A percentile compares a stretch with the other conserved stretches of the same genome.
These are phyloP conservation scores for Bombyx huttoni DNA, from an alignment of 2,888 invertebrate genomes.

Conservation along the genomic window DNA sequence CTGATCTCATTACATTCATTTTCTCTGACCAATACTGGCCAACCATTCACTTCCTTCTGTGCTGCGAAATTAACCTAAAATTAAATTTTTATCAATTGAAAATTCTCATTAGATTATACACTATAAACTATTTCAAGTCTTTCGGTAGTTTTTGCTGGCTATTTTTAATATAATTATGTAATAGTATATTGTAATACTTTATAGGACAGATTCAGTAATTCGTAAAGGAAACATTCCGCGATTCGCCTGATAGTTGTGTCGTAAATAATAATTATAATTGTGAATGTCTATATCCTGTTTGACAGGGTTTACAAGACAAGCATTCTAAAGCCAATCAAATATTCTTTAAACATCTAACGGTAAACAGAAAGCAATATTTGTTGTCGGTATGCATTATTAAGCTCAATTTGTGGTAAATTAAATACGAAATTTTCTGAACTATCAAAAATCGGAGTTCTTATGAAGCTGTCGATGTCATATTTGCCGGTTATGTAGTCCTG, in stretches of 20 bases:
- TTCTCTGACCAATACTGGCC: conserved; percentile 9
- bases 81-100: not conserved
- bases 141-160: not conserved
- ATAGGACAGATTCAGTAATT: not conserved
- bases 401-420: no score
- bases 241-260: not conserved
- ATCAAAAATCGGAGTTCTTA: no score
- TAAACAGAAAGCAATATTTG: not conserved
- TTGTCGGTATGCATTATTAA: no score
- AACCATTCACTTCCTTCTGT: conserved; percentile 28
- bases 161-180: not conserved
- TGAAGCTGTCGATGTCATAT: no score
- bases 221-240: no score
- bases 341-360: not conserved
- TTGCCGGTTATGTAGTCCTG: no score
- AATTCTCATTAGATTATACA: not conserved
- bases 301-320: not conserved
- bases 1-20: conserved; percentile 43
- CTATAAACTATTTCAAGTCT: not conserved
- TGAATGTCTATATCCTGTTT: not conserved
- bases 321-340: not conserved
- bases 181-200: not conserved
- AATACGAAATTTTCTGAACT: no score
- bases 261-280: not conserved
- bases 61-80: conserved; percentile 1